These are phyloP conservation scores for Limnodromus scolopaceus DNA, from an alignment of 2,797 vertebrate species.

Conservation along the genomic window DNA sequence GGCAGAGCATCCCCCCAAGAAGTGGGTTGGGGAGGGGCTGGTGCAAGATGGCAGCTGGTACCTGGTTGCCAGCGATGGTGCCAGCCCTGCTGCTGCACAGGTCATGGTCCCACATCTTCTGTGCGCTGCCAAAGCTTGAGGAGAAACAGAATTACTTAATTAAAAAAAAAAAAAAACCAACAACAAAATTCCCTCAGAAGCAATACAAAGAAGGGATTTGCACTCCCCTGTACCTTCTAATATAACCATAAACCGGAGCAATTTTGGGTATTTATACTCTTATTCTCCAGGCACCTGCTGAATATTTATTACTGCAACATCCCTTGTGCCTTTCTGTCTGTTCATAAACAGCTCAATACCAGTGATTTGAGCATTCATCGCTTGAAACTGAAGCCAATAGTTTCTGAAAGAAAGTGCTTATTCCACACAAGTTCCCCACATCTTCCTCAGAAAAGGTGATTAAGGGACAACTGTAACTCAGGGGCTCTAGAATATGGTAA, in stretches of 20 bases:
- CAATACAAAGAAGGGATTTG: not conserved
- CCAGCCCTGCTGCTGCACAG: accelerated
- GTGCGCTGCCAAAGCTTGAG: not conserved
- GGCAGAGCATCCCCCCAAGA: not conserved
- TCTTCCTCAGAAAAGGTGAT: not conserved
- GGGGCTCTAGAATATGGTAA: not conserved
- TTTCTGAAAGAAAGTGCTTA: slow-evolving; percentile 12
- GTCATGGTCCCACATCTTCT: not conserved
- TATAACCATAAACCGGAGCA: not conserved
- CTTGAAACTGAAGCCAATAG: slow-evolving; percentile 24
- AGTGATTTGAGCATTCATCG: not conserved
- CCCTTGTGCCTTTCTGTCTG: not conserved
- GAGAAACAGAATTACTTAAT: not conserved
- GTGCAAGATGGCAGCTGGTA: not conserved
- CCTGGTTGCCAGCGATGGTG: accelerated
- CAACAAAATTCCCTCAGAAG: not conserved
- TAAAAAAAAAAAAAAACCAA: not conserved
- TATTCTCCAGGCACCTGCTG: slow-evolving; percentile 1
- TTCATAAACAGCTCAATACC: slow-evolving; percentile 15
- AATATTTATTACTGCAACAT: not conserved
- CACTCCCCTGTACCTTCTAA: not conserved
- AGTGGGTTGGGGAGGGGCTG: accelerated
- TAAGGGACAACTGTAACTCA: not conserved
- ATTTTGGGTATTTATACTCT: not conserved
- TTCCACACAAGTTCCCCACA: not conserved